Percentiles rank a stretch among this genome's conserved stretches.
phyloP scores from a whole-genome alignment of 1,140 invertebrate species.

The Monomorium pharaonis region DNA sequence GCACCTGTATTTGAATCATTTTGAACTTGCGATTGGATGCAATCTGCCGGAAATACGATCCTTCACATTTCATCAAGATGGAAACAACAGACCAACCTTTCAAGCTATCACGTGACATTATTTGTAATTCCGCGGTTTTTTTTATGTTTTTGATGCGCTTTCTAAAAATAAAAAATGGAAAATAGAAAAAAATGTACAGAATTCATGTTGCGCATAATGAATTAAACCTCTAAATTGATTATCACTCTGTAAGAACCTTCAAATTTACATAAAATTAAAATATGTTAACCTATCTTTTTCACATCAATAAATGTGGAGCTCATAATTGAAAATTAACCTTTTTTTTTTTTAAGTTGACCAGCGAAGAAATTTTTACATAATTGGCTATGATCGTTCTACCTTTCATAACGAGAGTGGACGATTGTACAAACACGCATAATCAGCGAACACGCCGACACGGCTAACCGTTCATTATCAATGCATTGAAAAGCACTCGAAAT shows the following conservation, averaged over 20 bases:
- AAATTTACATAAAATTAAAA: not conserved
- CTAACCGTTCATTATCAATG: no score
- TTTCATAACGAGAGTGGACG: no score
- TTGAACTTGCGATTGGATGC: not conserved
- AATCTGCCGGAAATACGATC: constrained; percentile 11
- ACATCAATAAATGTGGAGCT: no score
- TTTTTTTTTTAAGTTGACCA: no score
- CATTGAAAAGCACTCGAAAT: no score
- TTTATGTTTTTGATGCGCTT: not conserved
- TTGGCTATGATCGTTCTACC: no score
- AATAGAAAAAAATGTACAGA: not conserved
- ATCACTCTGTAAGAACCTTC: not conserved
- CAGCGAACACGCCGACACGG: no score
- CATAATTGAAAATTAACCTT: no score
- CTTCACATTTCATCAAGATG: constrained; percentile 21
- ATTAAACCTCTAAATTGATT: not conserved
- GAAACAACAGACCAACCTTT: constrained; percentile 8
- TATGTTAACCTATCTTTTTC: no score
- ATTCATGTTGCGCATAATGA: not conserved
- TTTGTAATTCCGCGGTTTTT: not conserved
- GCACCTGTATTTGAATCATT: constrained; percentile 22
- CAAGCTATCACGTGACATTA: not conserved
- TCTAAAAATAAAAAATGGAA: not conserved
- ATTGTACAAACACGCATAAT: no score
- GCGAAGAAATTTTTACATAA: no score